Evolutionary conservation across 2,797 vertebrate genomes (phyloP), one percentile per base, ranked within the genome.

Genomic region (Semaprochilodus insignis): DNA sequence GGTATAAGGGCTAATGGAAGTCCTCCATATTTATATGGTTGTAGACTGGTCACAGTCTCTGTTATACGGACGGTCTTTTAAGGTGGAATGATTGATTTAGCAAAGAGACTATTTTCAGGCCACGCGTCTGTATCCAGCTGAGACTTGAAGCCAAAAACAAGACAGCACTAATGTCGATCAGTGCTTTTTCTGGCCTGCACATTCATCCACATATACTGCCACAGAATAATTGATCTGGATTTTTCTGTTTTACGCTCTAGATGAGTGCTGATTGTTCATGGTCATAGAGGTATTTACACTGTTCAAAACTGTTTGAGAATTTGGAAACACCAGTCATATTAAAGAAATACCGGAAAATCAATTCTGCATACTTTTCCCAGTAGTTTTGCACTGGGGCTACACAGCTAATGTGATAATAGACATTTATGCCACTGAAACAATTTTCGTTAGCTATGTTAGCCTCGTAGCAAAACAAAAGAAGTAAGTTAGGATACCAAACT

Each of bases 11-110:
- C 31, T 7, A 13, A 11, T 75, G 73, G 48, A 81, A 81, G 54
- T 44, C 73, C 71, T n/a, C 6, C 51, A 4, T 31, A n/a, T 19
- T 59, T 34, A n/a, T 36, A 3, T 31, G 21, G 59, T 76, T 44
- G 52, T 8, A 27, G 25, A 71, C 19, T 17, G 31, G 6, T 19
- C 17, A 19, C 31, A 36, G 6, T 66, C 6, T 66, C 31, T 10
- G 65, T 59, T 59, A 10, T 25, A 51, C 21, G 6, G 66, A 19
- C 19, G 14, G 11, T 69, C 25, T 23, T 55, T 40, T 51, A 74
- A 70, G 19, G 60, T 15, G 1, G 59, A 36, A 11, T 65, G 69
- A 72, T 60, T 80, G 78, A 65, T 54, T 63, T 80, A 25, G 52
- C 44, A 54, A 73, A 60, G 48, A 36, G 8, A 5, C 52, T 40